Percentiles rank a stretch among this genome's conserved stretches.
These are phyloP conservation scores for Stenurella melanura DNA, from an alignment of 2,888 invertebrate genomes.

Conservation along the genomic window DNA sequence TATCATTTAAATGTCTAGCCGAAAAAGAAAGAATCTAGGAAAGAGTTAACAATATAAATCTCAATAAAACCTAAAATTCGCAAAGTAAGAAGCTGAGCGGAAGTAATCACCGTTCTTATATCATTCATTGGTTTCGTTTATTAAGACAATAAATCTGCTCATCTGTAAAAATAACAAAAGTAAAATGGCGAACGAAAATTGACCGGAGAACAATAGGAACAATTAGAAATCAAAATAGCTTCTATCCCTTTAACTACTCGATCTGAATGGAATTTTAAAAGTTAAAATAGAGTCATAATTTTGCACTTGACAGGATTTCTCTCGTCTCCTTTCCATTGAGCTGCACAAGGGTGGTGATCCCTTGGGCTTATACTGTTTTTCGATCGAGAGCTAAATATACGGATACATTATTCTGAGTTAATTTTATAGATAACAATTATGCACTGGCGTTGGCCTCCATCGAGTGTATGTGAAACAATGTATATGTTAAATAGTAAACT, in stretches of 20 bases:
- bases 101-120: conserved; percentile 35
- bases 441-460: too few species aligned
- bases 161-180: conserved; percentile 58
- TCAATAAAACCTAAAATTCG: conserved; percentile 22
- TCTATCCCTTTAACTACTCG: conserved; percentile 41
- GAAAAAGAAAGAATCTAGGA: background rate
- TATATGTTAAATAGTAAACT: background rate
- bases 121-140: conserved; percentile 34
- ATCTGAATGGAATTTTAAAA: conserved; percentile 37
- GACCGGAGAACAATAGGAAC: conserved; percentile 53
- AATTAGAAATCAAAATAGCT: conserved; percentile 58
- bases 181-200: conserved; percentile 50
- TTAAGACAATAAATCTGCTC: conserved; percentile 44
- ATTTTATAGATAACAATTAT: background rate
- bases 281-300: conserved; percentile 25
- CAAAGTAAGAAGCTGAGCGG: conserved; percentile 34
- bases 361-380: background rate
- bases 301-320: conserved; percentile 20
- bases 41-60: conserved; percentile 15
- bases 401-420: background rate
- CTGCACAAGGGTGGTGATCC: background rate
- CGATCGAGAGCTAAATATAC: background rate
- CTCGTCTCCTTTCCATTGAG: conserved; percentile 14
- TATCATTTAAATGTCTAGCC: background rate
- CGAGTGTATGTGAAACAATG: background rate